Evolutionary conservation across 1,140 invertebrate species (phyloP).

Genomic region (Pararge aegeria): DNA sequence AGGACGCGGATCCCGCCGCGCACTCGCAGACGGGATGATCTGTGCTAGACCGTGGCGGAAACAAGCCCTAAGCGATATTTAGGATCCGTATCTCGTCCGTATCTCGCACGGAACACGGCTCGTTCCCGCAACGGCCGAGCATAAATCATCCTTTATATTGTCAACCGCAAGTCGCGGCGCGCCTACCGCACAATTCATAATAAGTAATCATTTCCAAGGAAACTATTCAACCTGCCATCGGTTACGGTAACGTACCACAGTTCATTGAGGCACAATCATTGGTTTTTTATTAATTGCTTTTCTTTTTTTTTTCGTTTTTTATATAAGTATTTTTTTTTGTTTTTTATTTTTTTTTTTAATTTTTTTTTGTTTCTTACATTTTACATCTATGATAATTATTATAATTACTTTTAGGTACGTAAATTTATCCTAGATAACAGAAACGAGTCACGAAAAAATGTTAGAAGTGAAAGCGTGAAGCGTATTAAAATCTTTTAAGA

Average conservation of each 20-base stretch:
- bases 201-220: constrained; percentile 49
- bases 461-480: constrained; percentile 77
- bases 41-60: too few species aligned
- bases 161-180: constrained; percentile 45
- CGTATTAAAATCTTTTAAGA: constrained; percentile 76
- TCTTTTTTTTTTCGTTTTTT: constrained; percentile 55
- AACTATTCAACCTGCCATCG: constrained; percentile 69
- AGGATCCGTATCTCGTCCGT: too few species aligned
- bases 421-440: constrained; percentile 79
- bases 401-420: constrained; percentile 78
- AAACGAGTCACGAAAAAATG: constrained; percentile 73
- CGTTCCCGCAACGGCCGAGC: too few species aligned
- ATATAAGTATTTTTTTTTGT: constrained; percentile 48
- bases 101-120: too few species aligned
- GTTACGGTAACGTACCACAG: constrained; percentile 79
- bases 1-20: constrained; percentile 53
- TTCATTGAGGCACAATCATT: constrained; percentile 80
- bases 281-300: constrained; percentile 77
- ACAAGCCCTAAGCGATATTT: background rate
- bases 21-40: constrained; percentile 21
- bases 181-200: constrained; percentile 64
- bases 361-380: constrained; percentile 60
- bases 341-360: constrained; percentile 48
- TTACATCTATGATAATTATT: constrained; percentile 73
- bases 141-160: constrained; percentile 43